Evolutionary conservation across 1,140 invertebrate species (phyloP).

Genomic region (Cotesia typhae): DNA sequence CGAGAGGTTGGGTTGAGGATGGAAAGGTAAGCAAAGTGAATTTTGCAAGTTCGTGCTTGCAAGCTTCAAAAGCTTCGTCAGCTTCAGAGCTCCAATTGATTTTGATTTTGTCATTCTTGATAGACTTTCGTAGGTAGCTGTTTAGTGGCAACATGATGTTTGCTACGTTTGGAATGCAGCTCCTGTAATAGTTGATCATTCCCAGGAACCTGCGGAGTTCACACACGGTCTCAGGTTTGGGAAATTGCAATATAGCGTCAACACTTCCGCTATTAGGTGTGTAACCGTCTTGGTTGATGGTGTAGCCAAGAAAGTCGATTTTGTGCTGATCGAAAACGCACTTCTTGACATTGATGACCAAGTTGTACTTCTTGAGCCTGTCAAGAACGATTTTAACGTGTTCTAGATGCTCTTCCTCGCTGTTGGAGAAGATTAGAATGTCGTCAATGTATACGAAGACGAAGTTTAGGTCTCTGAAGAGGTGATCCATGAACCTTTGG

Average conservation of each 20-base stretch:
- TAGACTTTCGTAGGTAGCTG: too few relatives aligned
- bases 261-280: slow-evolving; percentile 43
- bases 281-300: slow-evolving; percentile 48
- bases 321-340: too few relatives aligned
- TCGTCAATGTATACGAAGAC: slow-evolving; percentile 34
- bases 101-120: too few relatives aligned
- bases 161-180: too few relatives aligned
- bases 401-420: slow-evolving; percentile 30
- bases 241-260: slow-evolving; percentile 15
- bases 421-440: slow-evolving; percentile 27
- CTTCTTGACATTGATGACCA: background rate
- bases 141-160: too few relatives aligned
- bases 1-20: slow-evolving; percentile 5
- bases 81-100: too few relatives aligned
- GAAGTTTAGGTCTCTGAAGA: slow-evolving; percentile 32
- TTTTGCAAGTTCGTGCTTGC: too few relatives aligned
- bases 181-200: too few relatives aligned
- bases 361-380: background rate
- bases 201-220: too few relatives aligned
- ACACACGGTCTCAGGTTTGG: too few relatives aligned
- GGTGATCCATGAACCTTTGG: slow-evolving; percentile 38
- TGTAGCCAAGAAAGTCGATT: too few relatives aligned
- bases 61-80: too few relatives aligned
- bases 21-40: slow-evolving; percentile 13
- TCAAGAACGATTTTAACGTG: slow-evolving; percentile 17